phyloP scores from a whole-genome alignment of 2,888 invertebrate genomes.

The Thumatha senex region DNA sequence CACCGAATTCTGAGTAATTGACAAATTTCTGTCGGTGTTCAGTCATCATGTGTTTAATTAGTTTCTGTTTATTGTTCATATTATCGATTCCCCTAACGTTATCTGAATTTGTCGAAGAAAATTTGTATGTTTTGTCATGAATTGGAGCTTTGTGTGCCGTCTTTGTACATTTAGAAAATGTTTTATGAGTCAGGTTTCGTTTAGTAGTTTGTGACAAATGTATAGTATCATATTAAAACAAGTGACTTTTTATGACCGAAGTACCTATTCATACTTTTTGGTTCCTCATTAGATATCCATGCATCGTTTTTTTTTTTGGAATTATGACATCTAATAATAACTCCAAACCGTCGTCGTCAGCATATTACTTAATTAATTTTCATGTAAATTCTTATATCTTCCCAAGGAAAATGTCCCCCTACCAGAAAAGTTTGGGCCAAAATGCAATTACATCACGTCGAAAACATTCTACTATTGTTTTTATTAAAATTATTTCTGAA shows the following conservation, averaged over 20 bases:
- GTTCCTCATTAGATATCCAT: too few relatives aligned
- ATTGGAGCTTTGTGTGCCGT: constrained; percentile 18
- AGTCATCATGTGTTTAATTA: constrained; percentile 58
- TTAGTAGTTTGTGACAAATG: too few relatives aligned
- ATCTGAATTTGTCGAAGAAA: constrained; percentile 24
- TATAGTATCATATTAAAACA: too few relatives aligned
- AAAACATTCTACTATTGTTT: constrained; percentile 73
- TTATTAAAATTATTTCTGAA: constrained; percentile 81
- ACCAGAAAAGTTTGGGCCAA: constrained; percentile 35
- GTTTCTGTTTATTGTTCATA: constrained; percentile 54
- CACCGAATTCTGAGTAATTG: constrained; percentile 69
- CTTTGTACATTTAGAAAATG: constrained; percentile 1
- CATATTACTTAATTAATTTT: too few relatives aligned
- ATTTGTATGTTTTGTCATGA: constrained; percentile 22
- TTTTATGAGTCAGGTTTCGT: not conserved
- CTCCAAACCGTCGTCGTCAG: too few relatives aligned
- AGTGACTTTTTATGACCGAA: too few relatives aligned
- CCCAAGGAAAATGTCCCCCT: constrained; percentile 15
- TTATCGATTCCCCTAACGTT: constrained; percentile 47
- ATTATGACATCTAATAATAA: too few relatives aligned
- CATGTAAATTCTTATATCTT: constrained; percentile 11
- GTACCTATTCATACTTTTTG: too few relatives aligned
- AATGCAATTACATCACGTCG: constrained; percentile 70
- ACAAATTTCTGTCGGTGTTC: constrained; percentile 57
- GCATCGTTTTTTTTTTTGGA: too few relatives aligned